These are phyloP conservation scores for Heliconius himera DNA, from an alignment of 1,140 invertebrate species.

Conservation along the genomic window DNA sequence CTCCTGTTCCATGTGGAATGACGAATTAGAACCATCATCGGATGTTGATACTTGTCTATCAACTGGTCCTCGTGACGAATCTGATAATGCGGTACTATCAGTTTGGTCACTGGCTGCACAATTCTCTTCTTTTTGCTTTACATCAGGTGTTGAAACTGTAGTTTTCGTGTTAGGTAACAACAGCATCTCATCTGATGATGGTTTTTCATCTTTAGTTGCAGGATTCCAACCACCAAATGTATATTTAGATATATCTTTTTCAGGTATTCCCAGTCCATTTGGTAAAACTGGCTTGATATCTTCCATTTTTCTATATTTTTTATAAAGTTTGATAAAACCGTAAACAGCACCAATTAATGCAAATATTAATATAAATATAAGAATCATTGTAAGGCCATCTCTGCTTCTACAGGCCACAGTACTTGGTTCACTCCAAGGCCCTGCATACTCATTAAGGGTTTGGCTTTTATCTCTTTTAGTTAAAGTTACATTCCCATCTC, in stretches of 20 bases:
- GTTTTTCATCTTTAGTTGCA: constrained; percentile 71
- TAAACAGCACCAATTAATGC: constrained; percentile 58
- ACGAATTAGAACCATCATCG: constrained; percentile 70
- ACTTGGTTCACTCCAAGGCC: constrained; percentile 77
- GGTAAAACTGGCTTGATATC: constrained; percentile 77
- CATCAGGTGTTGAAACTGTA: constrained; percentile 55
- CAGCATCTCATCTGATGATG: constrained; percentile 71
- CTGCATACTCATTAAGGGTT: constrained; percentile 53
- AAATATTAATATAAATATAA: constrained; percentile 65
- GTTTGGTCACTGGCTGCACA: constrained; percentile 73
- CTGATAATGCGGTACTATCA: constrained; percentile 73
- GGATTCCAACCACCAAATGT: constrained; percentile 67
- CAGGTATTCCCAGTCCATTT: constrained; percentile 66
- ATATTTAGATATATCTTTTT: constrained; percentile 73
- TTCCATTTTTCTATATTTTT: constrained; percentile 75
- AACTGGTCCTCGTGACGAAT: constrained; percentile 59
- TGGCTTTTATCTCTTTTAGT: constrained; percentile 41
- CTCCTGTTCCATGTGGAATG: constrained; percentile 65
- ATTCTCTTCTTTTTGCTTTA: constrained; percentile 66
- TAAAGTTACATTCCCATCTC: constrained; percentile 52
- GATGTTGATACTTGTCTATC: constrained; percentile 67
- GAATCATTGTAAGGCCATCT: constrained; percentile 59
- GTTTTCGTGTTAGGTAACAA: constrained; percentile 67
- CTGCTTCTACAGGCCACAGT: constrained; percentile 58
- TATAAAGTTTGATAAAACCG: constrained; percentile 65